Base-by-base conservation (phyloP, 1,140 invertebrate species). In the Drosophila murphyi region DNA sequence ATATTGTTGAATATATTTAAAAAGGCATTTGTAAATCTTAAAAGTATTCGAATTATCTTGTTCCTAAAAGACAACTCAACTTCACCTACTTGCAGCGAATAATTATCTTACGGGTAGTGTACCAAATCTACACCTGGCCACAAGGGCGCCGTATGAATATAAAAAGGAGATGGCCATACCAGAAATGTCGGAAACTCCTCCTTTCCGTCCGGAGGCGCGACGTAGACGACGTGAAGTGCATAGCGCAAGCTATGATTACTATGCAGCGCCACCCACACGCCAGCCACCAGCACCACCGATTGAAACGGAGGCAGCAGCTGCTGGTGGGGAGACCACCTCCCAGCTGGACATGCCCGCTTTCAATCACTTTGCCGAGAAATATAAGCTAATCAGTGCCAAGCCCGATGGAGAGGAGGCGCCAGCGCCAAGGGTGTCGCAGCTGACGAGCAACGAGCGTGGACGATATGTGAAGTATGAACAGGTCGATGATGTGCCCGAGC, bases 341-440 rank as follows among this genome's bases (percentile, higher is more conserved):
- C 73, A 82, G n/a, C 50, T 90, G 51, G 79, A 78, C 4, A 90
- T 90, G 20, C 81, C 89, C 3, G 82, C 88, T 3, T 91, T 91
- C 4, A 75, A 91, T 67, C 89, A 91, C 37, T 82, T 91, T 12
- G 88, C 89, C 4, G 79, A 91, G 12, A 88, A 91, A 59, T 89
- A 91, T 34, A 64, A 82, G 2, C 35, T 91, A 8, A 80, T 87
- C 4, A 87, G 80, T 43, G 73, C 64, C 1, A 63, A 88, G 31
- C 5, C 51, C 3, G 3, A 39, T 43, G 10, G 35, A 8, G 41
- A 37, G 10, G 8, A 31, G 29, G 7, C 29, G 37, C 6, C 6
- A 39, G 3, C 2, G 8, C 3, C 37, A 20, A 51, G 64, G 29
- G 37, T 20, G 20, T n/a, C 64, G 0, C 59, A 69, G 35, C 32